A percentile compares a stretch with the other conserved stretches of the same genome.
Conservation (phyloP, 2,888 invertebrate genomes). For the Phrixothrix hirtus region DNA sequence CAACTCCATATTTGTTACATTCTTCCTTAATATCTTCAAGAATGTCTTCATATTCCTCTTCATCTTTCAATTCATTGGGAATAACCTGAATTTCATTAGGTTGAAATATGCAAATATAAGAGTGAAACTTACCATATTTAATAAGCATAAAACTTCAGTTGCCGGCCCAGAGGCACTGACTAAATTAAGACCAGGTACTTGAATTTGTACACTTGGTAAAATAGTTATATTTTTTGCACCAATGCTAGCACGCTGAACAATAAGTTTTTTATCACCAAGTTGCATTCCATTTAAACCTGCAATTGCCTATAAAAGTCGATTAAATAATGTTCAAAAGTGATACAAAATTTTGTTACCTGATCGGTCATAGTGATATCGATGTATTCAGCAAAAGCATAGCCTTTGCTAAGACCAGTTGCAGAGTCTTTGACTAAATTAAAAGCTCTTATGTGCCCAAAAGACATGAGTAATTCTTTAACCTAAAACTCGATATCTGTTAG, state of each 20-base stretch:
- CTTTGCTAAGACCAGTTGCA: constrained; percentile 97
- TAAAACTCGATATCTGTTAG: constrained; percentile 52
- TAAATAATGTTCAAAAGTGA: no score
- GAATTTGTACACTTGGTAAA: constrained; percentile 86
- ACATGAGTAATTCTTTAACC: constrained; percentile 98
- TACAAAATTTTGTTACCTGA: constrained; percentile 79
- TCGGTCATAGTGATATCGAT: constrained; percentile 96
- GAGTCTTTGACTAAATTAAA: constrained; percentile 99
- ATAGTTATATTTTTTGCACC: constrained; percentile 92
- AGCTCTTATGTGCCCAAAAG: constrained; percentile 96
- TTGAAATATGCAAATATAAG: not conserved
- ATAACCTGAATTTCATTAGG: constrained; percentile 64
- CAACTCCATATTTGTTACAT: constrained; percentile 96
- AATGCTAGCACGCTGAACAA: constrained; percentile 96
- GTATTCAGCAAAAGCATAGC: constrained; percentile 99
- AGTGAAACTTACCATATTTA: constrained; percentile 81
- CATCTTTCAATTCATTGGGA: constrained; percentile 88
- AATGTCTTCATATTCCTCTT: constrained; percentile 99
- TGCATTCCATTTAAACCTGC: constrained; percentile 99
- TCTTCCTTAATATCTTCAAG: constrained; percentile 98
- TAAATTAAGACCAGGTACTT: constrained; percentile 94
- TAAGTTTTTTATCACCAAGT: constrained; percentile 96
- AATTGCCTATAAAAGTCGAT: no score
- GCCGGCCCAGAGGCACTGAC: constrained; percentile 90
- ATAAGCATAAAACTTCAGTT: constrained; percentile 91